Base-by-base conservation (phyloP, 2,888 invertebrate species). In the Resseliella maxima region DNA sequence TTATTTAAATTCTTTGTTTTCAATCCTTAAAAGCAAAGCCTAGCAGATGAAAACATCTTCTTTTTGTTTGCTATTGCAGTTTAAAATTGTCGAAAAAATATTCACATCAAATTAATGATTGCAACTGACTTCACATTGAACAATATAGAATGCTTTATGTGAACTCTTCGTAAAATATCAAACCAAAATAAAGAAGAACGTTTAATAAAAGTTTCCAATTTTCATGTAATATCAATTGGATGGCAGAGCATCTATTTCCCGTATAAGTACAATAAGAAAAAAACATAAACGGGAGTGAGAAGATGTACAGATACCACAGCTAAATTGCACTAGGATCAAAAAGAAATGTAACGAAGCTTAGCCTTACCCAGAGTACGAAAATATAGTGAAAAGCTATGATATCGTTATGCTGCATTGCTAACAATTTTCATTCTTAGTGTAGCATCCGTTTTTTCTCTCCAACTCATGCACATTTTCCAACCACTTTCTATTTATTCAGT, bases 221-320 rank as follows among this genome's bases (percentile, higher is more conserved):
- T 72, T 72, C 72, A 72, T 72, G 72, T 72, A 72, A 72, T 72
- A 72, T 72, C 72, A 72, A 72, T 72, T 72, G 72, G 72, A 72
- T 72, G 18, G 72, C 72, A 72, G 15, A 72, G 72, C 72, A 72
- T 72, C 72, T 35, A 72, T 72, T 72, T 72, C 72, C 72, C 72
- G 72, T 35, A 72, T 0, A 59, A 59, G 27, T 72, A 72, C 31
- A n/a, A 35, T 35, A 72, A 72, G 72, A 72, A 72, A 35, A 31
- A 72, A 72, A 72, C n/a, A n/a, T 72, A 72, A 72, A 72, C 24
- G 59, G 10, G 72, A 35, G 72, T 31, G 72, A 35, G 72, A 31
- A 35, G 15, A 27, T 24, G 24, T 2, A 59, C 6, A 72, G 72
- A 31, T 72, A 72, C 72, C 72, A 72, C 72, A 72, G 72, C 18